Conservation (phyloP, 2,888 invertebrate genomes). For the Drosophila lacicola region DNA sequence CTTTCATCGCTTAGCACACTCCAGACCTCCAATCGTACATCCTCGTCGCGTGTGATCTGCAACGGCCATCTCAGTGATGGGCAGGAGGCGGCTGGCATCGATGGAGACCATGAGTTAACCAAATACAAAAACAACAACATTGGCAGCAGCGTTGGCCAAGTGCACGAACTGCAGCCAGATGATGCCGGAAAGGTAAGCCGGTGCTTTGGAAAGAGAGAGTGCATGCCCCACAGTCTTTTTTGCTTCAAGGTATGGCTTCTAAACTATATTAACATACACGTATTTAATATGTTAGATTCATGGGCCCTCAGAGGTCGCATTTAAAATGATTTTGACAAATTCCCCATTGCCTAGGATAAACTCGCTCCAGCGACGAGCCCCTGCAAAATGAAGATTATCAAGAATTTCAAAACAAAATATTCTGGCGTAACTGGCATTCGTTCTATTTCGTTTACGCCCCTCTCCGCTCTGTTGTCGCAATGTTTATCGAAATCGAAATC, state of each 20-base stretch:
- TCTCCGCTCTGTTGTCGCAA: constrained; percentile 24
- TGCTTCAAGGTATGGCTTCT: constrained; percentile 92
- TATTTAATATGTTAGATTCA: constrained; percentile 84
- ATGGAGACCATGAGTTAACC: constrained; percentile 36
- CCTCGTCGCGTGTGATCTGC: constrained; percentile 54
- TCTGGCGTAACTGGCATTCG: constrained; percentile 33
- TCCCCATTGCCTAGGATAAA: constrained; percentile 58
- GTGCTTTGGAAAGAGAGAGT: constrained; percentile 90
- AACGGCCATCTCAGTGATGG: constrained; percentile 61
- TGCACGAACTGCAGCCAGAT: constrained; percentile 74
- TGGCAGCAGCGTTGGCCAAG: constrained; percentile 46
- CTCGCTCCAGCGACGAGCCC: constrained; percentile 52
- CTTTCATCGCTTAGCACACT: constrained; percentile 71
- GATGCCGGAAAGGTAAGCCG: constrained; percentile 87
- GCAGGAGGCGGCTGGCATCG: constrained; percentile 31
- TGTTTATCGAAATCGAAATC: constrained; percentile 37
- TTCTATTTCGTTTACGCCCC: constrained; percentile 5
- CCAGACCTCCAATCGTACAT: constrained; percentile 66
- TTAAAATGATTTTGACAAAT: constrained; percentile 38
- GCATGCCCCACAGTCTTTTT: constrained; percentile 93
- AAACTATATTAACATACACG: constrained; percentile 83
- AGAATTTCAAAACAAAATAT: constrained; percentile 24
- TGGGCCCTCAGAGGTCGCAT: constrained; percentile 27
- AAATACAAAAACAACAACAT: constrained; percentile 39
- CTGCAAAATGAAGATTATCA: constrained; percentile 33